phyloP scores from a whole-genome alignment of 2,113 vertebrate species.

The Oostethus manadensis region DNA sequence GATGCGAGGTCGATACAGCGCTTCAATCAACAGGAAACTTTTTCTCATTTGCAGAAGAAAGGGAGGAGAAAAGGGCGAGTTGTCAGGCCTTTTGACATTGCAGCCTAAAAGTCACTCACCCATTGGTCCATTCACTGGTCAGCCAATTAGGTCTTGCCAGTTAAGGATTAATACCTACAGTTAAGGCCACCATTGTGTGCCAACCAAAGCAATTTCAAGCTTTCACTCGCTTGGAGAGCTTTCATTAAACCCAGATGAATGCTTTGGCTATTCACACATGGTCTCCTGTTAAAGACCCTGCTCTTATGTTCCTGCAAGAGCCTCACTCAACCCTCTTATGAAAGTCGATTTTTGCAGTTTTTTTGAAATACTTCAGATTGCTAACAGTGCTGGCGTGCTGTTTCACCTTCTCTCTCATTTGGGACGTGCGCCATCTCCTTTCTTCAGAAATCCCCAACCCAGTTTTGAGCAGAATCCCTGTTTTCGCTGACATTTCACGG shows the following conservation, averaged over 20 bases:
- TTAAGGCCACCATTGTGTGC: constrained; percentile 70
- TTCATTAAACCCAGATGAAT: constrained; percentile 75
- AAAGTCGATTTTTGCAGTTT: neutral
- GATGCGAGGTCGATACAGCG: constrained; percentile 54
- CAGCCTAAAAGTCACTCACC: constrained; percentile 45
- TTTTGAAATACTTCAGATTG: no score
- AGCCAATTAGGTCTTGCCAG: constrained; percentile 67
- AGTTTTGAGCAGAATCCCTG: constrained; percentile 17
- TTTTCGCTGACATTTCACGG: constrained; percentile 41
- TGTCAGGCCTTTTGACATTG: constrained; percentile 55
- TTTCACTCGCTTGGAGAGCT: constrained; percentile 59
- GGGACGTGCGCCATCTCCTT: constrained; percentile 31
- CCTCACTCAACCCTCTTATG: constrained; percentile 8
- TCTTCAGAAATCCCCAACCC: constrained; percentile 13
- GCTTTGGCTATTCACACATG: constrained; percentile 57
- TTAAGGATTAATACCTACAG: constrained; percentile 71
- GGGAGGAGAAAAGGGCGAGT: constrained; percentile 38
- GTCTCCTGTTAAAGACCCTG: constrained; percentile 51
- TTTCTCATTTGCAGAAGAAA: constrained; percentile 59
- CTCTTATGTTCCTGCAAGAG: constrained; percentile 41
- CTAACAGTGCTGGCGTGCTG: constrained; percentile 35
- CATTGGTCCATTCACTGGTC: constrained; percentile 53
- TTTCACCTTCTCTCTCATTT: constrained; percentile 19
- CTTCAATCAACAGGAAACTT: constrained; percentile 54
- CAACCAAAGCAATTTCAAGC: constrained; percentile 66